Evolutionary conservation across 1,140 invertebrate genomes (phyloP).

Genomic region (Heliconius himera): DNA sequence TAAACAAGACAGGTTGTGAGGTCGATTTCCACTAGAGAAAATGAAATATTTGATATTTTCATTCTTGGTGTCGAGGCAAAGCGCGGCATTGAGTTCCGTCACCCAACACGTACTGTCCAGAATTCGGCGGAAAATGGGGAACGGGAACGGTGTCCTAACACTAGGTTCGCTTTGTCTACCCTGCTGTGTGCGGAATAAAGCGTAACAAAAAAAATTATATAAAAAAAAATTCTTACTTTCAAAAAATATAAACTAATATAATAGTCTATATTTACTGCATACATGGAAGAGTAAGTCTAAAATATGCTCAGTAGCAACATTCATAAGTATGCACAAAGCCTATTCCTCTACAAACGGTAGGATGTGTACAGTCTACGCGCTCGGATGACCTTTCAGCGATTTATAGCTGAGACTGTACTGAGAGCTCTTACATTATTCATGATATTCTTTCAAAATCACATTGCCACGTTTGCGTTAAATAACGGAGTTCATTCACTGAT

Average conservation of each 20-base stretch:
- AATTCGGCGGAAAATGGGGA: too few species aligned
- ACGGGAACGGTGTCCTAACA: too few species aligned
- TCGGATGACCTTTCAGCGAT: conserved; percentile 26
- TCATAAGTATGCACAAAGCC: conserved; percentile 16
- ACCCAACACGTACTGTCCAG: too few species aligned
- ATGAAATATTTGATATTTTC: too few species aligned
- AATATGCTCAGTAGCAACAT: background rate
- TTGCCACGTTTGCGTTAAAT: conserved; percentile 13
- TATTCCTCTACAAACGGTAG: conserved; percentile 1
- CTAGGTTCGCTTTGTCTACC: too few species aligned
- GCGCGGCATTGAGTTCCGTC: too few species aligned
- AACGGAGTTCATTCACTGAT: conserved; percentile 30
- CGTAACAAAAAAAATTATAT: too few species aligned
- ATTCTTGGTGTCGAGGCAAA: too few species aligned
- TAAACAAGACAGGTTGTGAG: too few species aligned
- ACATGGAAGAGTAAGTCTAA: background rate
- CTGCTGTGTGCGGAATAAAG: too few species aligned
- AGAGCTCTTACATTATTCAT: conserved; percentile 26
- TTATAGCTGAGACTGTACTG: conserved; percentile 28
- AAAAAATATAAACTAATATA: background rate
- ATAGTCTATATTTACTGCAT: background rate
- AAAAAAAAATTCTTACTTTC: background rate
- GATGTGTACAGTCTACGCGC: conserved; percentile 7
- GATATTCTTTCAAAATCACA: conserved; percentile 32
- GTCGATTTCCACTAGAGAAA: too few species aligned